Conservation (phyloP, 2,888 invertebrate genomes). For the Eremobia ochroleuca region DNA sequence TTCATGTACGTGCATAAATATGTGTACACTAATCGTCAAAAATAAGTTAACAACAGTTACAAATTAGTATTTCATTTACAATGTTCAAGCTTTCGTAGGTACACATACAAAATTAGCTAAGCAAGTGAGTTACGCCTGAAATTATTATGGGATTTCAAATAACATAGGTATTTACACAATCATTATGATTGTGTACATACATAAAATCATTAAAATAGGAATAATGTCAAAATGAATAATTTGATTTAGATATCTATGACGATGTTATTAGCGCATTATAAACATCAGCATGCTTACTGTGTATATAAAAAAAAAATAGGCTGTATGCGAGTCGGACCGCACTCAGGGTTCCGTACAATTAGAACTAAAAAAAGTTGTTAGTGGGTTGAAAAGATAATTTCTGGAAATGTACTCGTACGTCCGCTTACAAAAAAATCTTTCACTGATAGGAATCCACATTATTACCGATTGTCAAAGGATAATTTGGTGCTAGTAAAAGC, state of each 20-base stretch:
- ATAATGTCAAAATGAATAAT: not conserved
- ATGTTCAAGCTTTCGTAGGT: constrained; percentile 12
- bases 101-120: constrained; percentile 11
- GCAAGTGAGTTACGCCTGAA: not conserved
- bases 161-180: too few species aligned
- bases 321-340: too few species aligned
- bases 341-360: not conserved
- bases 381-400: not conserved
- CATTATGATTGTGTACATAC: too few species aligned
- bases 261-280: not conserved
- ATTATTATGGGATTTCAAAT: constrained; percentile 10
- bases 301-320: not conserved
- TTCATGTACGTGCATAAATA: constrained; percentile 36
- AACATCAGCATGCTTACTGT: too few species aligned
- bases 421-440: not conserved
- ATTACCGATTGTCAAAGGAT: not conserved
- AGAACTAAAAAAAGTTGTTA: not conserved
- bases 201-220: too few species aligned
- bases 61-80: constrained; percentile 37
- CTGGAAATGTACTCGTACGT: not conserved
- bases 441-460: not conserved
- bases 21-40: constrained; percentile 19
- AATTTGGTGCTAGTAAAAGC: not conserved
- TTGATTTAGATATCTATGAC: too few species aligned
- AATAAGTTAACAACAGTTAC: constrained; percentile 25